A percentile compares a stretch with the other conserved stretches of the same genome.
phyloP scores from a whole-genome alignment of 64 coral and sea anemone species.

The Dendrophyllia cribrosa region DNA sequence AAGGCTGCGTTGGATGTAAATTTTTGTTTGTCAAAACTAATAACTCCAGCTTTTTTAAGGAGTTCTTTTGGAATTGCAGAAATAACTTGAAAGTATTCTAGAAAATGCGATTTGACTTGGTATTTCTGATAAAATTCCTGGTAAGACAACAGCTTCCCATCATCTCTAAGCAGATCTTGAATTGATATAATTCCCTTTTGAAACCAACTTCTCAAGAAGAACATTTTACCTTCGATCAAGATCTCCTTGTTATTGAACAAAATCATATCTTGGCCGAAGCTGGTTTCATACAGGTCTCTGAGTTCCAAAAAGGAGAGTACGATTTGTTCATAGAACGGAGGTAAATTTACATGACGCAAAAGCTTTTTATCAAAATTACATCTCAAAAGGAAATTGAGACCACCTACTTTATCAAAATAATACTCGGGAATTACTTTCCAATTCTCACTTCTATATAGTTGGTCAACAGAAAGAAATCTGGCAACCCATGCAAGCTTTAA shows the following conservation, averaged over 20 bases:
- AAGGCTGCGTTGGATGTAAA: background rate
- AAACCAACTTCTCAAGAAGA: background rate
- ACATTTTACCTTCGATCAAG: background rate
- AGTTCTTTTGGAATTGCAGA: background rate
- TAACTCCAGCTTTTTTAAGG: background rate
- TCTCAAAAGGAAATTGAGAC: background rate
- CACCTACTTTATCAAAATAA: background rate
- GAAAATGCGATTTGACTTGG: background rate
- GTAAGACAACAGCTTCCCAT: background rate
- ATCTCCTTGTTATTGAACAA: conserved; percentile 11
- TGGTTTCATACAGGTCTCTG: background rate
- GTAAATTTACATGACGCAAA: background rate
- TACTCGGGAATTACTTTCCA: background rate
- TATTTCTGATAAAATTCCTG: background rate
- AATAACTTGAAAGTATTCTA: background rate
- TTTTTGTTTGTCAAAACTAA: background rate
- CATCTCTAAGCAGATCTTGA: background rate
- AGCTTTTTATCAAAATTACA: conserved; percentile 4
- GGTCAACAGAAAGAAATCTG: too few relatives aligned
- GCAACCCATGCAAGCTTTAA: too few relatives aligned
- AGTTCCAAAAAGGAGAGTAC: background rate
- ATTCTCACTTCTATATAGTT: too few relatives aligned
- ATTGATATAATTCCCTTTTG: background rate
- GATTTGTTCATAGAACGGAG: background rate
- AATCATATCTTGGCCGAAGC: background rate